Conservation (phyloP, 2,888 invertebrate genomes). For the Pristionchus exspectatus region DNA sequence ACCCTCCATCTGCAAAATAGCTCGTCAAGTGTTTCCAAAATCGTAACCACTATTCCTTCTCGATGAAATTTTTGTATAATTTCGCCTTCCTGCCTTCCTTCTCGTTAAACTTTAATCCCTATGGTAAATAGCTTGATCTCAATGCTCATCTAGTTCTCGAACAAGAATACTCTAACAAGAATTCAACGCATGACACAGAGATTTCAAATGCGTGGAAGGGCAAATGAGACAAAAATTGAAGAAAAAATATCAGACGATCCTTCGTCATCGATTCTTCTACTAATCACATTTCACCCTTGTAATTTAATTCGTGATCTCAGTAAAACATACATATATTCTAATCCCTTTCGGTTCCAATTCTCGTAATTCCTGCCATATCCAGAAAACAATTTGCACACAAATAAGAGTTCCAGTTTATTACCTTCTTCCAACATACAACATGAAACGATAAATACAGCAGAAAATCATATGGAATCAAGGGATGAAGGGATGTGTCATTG, state of each 20-base stretch:
- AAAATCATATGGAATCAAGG: neutral
- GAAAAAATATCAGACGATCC: slow-evolving; percentile 9
- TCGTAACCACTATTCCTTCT: neutral
- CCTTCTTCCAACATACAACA: neutral
- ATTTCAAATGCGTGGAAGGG: slow-evolving; percentile 4
- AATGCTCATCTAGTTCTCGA: too few species aligned
- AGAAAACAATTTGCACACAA: neutral
- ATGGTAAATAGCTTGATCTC: too few species aligned
- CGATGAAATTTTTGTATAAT: neutral
- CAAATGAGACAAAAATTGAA: slow-evolving; percentile 39
- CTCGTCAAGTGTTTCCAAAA: neutral
- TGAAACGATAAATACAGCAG: neutral
- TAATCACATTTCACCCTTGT: neutral
- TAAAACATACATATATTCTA: neutral
- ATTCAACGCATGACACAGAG: too few species aligned
- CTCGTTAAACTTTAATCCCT: too few species aligned
- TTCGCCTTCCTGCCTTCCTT: neutral
- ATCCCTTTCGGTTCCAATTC: neutral
- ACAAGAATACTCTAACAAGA: too few species aligned
- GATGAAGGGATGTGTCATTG: neutral
- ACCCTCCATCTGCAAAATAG: neutral
- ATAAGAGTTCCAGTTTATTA: neutral
- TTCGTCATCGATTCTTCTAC: slow-evolving; percentile 39
- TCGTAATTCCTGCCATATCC: neutral
- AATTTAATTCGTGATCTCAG: neutral